These are phyloP conservation scores for Xestia ashworthii DNA, from an alignment of 2,888 invertebrate genomes.

Conservation along the genomic window DNA sequence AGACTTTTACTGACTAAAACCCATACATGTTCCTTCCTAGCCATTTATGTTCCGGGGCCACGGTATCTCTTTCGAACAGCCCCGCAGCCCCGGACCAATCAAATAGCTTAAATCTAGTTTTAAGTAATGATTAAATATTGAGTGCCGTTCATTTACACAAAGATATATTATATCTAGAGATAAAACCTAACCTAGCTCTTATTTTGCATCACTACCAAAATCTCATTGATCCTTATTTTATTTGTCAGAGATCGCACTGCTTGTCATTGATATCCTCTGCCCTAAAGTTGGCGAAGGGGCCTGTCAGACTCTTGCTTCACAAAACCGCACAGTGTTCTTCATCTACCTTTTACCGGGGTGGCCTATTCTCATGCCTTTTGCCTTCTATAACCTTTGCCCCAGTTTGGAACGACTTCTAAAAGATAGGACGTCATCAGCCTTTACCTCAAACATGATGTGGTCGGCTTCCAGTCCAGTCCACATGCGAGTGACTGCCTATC, in stretches of 20 bases:
- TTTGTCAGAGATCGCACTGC: background rate
- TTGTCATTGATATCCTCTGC: background rate
- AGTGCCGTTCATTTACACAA: background rate
- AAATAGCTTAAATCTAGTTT: too few relatives aligned
- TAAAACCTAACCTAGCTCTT: background rate
- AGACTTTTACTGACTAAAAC: too few relatives aligned
- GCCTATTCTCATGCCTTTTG: background rate
- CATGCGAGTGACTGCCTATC: too few relatives aligned
- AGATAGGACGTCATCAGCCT: background rate
- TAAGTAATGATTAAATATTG: background rate
- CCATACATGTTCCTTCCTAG: too few relatives aligned
- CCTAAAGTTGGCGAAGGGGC: background rate
- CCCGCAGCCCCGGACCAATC: too few relatives aligned
- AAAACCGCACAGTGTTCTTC: background rate
- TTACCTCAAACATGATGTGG: too few relatives aligned
- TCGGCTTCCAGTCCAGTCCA: too few relatives aligned
- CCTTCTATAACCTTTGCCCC: background rate
- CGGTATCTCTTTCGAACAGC: too few relatives aligned
- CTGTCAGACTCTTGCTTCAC: background rate
- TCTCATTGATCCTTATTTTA: background rate
- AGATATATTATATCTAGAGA: background rate
- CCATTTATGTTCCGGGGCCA: too few relatives aligned
- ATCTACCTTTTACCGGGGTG: background rate
- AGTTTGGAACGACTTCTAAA: background rate
- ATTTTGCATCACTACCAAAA: background rate